A percentile compares a stretch with the other conserved stretches of the same genome.
Evolutionary conservation across 1,140 invertebrate species (phyloP).

Genomic region (Hylyphantes graminicola): DNA sequence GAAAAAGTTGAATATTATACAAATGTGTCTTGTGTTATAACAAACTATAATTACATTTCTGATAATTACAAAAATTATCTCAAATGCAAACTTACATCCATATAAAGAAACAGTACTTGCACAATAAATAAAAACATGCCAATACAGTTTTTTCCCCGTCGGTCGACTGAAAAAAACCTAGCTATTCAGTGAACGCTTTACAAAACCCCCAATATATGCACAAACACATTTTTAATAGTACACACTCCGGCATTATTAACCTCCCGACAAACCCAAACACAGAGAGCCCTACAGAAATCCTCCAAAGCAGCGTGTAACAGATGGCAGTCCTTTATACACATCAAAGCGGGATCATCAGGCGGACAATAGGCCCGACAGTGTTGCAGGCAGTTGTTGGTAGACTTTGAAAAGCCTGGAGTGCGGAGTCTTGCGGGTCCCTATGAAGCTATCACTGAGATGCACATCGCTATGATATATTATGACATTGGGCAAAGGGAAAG

Average conservation of each 20-base stretch:
- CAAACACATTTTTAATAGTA: constrained; percentile 25
- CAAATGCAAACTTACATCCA: too few species aligned
- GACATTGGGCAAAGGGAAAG: constrained; percentile 16
- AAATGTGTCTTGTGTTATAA: too few species aligned
- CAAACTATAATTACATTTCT: too few species aligned
- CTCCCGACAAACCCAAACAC: not conserved
- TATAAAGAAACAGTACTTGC: too few species aligned
- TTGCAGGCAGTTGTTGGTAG: constrained; percentile 29
- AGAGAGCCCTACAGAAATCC: constrained; percentile 22
- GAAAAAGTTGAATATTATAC: too few species aligned
- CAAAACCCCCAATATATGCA: constrained; percentile 14
- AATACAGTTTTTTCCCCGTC: not conserved
- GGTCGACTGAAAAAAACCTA: not conserved
- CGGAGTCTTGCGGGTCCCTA: constrained; percentile 14
- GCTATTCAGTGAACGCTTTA: not conserved
- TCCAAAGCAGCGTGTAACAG: constrained; percentile 53
- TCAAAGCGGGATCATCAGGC: constrained; percentile 35
- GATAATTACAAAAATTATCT: too few species aligned
- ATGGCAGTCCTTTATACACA: constrained; percentile 47
- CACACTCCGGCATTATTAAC: constrained; percentile 11
- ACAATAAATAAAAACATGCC: not conserved
- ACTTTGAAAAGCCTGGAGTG: not conserved
- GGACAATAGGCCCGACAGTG: constrained; percentile 28
- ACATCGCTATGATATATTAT: constrained; percentile 51
- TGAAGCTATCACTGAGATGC: constrained; percentile 51